phyloP scores from a whole-genome alignment of 2,888 invertebrate genomes.

The Margaritifera margaritifera region DNA sequence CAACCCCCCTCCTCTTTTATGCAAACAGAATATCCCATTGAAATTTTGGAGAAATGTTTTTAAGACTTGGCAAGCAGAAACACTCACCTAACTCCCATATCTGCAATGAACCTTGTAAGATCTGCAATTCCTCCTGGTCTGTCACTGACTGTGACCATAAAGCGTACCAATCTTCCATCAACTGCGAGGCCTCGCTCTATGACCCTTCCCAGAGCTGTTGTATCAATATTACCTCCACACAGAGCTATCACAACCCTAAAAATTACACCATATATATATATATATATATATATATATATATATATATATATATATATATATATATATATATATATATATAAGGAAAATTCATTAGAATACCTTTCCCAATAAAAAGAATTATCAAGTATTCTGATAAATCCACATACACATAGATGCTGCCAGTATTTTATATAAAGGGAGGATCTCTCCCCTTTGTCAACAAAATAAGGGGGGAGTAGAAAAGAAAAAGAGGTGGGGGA shows the following conservation, averaged over 20 bases:
- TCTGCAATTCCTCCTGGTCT: conserved; percentile 91
- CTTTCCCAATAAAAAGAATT: neutral
- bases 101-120: conserved; percentile 83
- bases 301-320: neutral
- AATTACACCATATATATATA: conserved; percentile 2
- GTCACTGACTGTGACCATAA: conserved; percentile 81
- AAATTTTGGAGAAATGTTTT: too few species aligned
- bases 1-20: too few species aligned
- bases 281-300: neutral
- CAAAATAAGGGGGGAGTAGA: too few species aligned
- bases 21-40: too few species aligned
- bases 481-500: too few species aligned
- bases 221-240: conserved; percentile 91
- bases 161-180: conserved; percentile 82
- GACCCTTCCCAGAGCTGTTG: conserved; percentile 89
- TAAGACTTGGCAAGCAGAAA: neutral
- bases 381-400: neutral
- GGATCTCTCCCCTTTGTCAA: too few species aligned
- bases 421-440: too few species aligned
- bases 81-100: conserved; percentile 80
- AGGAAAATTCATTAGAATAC: neutral
- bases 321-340: too few species aligned
- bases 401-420: too few species aligned
- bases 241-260: conserved; percentile 86
- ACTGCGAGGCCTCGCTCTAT: conserved; percentile 90